A percentile compares a stretch with the other conserved stretches of the same genome.
Conservation (phyloP, 2,888 invertebrate genomes). For the Acanthopleura granulata region DNA sequence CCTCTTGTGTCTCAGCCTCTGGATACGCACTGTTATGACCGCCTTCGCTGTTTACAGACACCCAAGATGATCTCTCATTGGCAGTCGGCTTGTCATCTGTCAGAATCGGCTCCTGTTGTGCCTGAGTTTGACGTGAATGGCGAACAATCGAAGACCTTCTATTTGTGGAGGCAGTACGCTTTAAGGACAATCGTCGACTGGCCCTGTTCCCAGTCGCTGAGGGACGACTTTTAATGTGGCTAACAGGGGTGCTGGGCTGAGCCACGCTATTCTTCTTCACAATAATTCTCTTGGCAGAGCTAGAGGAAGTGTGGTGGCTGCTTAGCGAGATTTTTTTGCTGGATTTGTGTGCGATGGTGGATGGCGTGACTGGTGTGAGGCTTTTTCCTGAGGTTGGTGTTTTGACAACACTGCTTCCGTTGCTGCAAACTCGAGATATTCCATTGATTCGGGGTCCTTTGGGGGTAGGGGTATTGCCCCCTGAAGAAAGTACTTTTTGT, state of each 20-base stretch:
- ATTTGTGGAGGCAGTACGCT: neutral
- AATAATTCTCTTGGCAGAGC: neutral
- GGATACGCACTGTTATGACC: too few relatives aligned
- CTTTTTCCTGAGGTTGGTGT: neutral
- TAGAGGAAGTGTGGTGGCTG: neutral
- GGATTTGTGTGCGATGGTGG: constrained; percentile 13
- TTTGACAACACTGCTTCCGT: neutral
- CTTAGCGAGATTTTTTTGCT: neutral
- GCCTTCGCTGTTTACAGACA: too few relatives aligned
- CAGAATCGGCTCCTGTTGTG: too few relatives aligned
- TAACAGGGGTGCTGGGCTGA: constrained; percentile 12
- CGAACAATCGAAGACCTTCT: constrained; percentile 8
- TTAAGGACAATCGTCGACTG: neutral
- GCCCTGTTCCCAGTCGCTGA: neutral
- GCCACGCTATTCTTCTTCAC: neutral
- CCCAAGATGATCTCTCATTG: too few relatives aligned
- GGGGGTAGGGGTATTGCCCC: neutral
- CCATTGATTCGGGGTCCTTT: neutral
- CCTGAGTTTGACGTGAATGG: neutral
- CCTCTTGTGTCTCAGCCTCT: too few relatives aligned
- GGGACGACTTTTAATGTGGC: neutral
- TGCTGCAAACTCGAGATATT: neutral
- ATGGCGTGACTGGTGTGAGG: constrained; percentile 24
- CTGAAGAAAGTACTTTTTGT: constrained; percentile 4
- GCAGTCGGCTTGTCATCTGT: too few relatives aligned